Conservation (phyloP, 92 coral and sea anemone genomes). For the Umimayanthus kanabou region DNA sequence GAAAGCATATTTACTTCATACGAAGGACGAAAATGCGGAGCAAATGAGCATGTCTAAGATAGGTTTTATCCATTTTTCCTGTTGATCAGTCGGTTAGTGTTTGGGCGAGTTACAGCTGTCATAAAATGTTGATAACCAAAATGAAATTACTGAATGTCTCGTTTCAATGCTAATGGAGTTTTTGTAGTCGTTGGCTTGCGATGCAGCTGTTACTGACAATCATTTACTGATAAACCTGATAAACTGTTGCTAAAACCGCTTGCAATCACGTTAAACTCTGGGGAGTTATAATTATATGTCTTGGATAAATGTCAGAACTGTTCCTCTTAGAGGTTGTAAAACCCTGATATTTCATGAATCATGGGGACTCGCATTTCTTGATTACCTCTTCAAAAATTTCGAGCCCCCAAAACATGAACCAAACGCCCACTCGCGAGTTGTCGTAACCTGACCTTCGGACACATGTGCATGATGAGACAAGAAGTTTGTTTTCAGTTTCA, state of each 20-base stretch:
- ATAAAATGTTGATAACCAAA: background rate
- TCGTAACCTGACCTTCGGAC: background rate
- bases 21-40: background rate
- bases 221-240: background rate
- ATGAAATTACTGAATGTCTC: background rate
- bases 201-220: background rate
- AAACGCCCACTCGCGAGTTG: background rate
- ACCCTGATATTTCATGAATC: background rate
- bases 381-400: background rate
- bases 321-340: background rate
- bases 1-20: too few species aligned
- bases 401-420: background rate
- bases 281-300: background rate
- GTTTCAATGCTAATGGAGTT: background rate
- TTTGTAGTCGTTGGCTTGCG: background rate
- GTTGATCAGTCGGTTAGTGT: background rate
- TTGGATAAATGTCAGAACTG: background rate
- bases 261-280: background rate
- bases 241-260: background rate
- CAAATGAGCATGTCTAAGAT: background rate
- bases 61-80: background rate
- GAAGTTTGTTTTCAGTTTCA: background rate
- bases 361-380: background rate
- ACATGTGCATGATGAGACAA: background rate
- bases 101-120: background rate